Evolutionary conservation across 2,888 invertebrate species (phyloP).

Genomic region (Bhutanitis thaidina): DNA sequence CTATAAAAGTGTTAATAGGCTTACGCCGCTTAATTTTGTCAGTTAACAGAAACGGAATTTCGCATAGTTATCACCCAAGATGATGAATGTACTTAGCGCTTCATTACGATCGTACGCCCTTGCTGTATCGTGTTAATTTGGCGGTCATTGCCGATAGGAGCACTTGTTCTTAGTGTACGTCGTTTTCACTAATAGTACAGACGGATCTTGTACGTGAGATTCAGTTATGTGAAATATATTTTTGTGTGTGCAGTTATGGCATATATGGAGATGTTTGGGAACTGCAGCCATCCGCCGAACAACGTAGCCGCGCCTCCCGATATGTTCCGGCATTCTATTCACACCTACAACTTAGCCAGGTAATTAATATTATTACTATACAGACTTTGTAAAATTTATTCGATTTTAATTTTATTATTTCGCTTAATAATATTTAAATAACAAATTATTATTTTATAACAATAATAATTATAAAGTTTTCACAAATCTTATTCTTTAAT

Average conservation of each 20-base stretch:
- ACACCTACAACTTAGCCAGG: constrained; percentile 84
- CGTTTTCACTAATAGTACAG: constrained; percentile 23
- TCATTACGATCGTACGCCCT: constrained; percentile 53
- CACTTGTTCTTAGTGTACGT: constrained; percentile 25
- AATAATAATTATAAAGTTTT: no score
- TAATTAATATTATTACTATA: constrained; percentile 31
- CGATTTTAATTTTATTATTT: no score
- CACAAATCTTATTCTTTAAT: no score
- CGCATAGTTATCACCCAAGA: constrained; percentile 54
- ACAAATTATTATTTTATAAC: no score
- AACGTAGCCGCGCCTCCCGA: constrained; percentile 83
- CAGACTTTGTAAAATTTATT: no score
- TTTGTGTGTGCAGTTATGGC: constrained; percentile 87
- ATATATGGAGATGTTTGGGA: constrained; percentile 97
- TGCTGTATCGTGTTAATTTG: constrained; percentile 49
- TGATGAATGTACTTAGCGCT: constrained; percentile 61
- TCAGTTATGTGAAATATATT: constrained; percentile 18
- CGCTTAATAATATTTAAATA: no score
- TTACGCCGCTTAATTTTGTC: constrained; percentile 46
- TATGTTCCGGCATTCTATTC: constrained; percentile 92
- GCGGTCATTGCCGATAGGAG: constrained; percentile 29
- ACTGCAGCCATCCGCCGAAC: constrained; percentile 88
- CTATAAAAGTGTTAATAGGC: constrained; percentile 34
- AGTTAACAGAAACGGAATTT: constrained; percentile 49
- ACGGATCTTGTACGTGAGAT: not conserved